Conservation (phyloP, 2,888 invertebrate species). For the Spilosoma lubricipeda region DNA sequence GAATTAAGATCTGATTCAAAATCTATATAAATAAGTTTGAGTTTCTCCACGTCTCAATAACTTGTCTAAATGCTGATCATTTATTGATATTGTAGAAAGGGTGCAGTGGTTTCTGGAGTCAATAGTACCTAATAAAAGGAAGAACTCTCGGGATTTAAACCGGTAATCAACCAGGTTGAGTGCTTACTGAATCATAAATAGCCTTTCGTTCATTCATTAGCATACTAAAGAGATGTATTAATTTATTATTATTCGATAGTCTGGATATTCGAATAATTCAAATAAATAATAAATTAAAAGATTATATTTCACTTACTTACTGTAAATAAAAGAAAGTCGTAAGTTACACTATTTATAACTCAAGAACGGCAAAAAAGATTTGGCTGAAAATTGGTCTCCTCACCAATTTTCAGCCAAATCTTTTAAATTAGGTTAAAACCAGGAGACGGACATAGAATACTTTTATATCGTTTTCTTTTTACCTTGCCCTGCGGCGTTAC, state of each 20-base stretch:
- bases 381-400: too few species aligned
- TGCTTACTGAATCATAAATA: constrained; percentile 49
- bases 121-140: constrained; percentile 31
- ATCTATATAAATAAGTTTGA: constrained; percentile 4
- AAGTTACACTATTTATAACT: too few species aligned
- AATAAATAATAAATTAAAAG: too few species aligned
- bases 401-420: too few species aligned
- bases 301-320: too few species aligned
- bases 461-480: too few species aligned
- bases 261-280: background rate
- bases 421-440: too few species aligned
- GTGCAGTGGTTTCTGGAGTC: constrained; percentile 20
- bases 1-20: background rate
- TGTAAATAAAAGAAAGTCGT: too few species aligned
- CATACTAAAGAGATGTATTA: constrained; percentile 14
- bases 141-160: constrained; percentile 35
- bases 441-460: too few species aligned
- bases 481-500: too few species aligned
- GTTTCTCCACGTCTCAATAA: too few species aligned
- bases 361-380: too few species aligned
- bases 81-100: constrained; percentile 15
- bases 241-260: background rate
- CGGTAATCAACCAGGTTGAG: constrained; percentile 41
- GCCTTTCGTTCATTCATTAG: constrained; percentile 32
- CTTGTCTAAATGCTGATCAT: background rate